Evolutionary conservation across 2,888 invertebrate genomes (phyloP).

Genomic region (Automeris io): DNA sequence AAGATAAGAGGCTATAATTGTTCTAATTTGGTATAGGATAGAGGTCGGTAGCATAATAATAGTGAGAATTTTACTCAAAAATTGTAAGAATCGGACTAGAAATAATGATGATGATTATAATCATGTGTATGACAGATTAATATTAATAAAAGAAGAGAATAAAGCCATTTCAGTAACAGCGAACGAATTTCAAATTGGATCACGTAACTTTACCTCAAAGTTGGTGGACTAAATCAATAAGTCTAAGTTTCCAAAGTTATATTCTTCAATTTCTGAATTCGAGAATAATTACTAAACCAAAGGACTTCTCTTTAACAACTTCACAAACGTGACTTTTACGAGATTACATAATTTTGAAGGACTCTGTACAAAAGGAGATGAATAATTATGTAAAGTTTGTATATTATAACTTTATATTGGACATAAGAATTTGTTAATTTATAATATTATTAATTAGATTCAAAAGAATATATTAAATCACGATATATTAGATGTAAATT

Average conservation of each 20-base stretch:
- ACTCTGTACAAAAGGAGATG: conserved; percentile 9
- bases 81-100: too few species aligned
- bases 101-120: too few species aligned
- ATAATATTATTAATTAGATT: too few species aligned
- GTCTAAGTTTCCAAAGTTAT: conserved; percentile 19
- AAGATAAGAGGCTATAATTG: too few species aligned
- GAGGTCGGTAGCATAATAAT: too few species aligned
- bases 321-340: conserved; percentile 21
- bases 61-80: too few species aligned
- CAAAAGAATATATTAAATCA: too few species aligned
- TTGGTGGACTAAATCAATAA: conserved; percentile 25
- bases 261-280: conserved; percentile 22
- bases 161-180: conserved; percentile 18
- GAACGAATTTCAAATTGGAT: conserved; percentile 24
- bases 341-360: conserved; percentile 20
- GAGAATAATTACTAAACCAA: conserved; percentile 22
- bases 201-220: conserved; percentile 23
- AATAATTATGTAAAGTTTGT: conserved; percentile 1
- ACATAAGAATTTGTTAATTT: neutral
- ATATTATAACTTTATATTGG: conserved; percentile 6
- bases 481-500: too few species aligned
- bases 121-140: neutral
- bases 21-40: too few species aligned
- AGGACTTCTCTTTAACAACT: conserved; percentile 17
- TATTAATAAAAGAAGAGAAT: conserved; percentile 4